A percentile compares a stretch with the other conserved stretches of the same genome.
These are phyloP conservation scores for Netelia fuscicornis DNA, from an alignment of 2,888 invertebrate species.

Conservation along the genomic window DNA sequence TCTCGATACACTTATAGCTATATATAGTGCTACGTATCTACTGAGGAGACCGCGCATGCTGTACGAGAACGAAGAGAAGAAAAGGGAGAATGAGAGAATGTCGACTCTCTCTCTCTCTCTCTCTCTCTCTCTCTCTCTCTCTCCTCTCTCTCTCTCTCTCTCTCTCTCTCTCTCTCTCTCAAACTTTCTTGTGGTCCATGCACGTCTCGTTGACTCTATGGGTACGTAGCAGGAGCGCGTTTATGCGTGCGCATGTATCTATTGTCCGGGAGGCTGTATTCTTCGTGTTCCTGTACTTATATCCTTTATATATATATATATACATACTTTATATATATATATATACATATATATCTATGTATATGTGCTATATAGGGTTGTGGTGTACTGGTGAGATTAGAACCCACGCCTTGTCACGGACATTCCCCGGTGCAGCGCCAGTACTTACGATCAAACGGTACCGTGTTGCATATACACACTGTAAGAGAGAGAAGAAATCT, in stretches of 20 bases:
- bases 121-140: too few relatives aligned
- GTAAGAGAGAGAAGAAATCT: not conserved
- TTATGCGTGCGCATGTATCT: conserved; percentile 64
- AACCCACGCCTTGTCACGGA: conserved; percentile 68
- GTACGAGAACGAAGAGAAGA: conserved; percentile 2
- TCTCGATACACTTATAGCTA: conserved; percentile 39
- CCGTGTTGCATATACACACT: conserved; percentile 50
- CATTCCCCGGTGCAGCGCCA: conserved; percentile 64
- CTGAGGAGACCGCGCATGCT: conserved; percentile 22
- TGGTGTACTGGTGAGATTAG: conserved; percentile 52
- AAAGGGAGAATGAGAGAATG: conserved; percentile 16
- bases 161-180: too few relatives aligned
- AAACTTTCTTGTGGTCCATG: conserved; percentile 11
- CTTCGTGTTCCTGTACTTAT: conserved; percentile 17
- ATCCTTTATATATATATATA: not conserved
- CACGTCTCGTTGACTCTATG: conserved; percentile 42
- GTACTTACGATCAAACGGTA: conserved; percentile 68
- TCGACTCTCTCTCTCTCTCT: not conserved
- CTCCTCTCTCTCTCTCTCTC: too few relatives aligned
- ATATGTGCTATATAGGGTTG: conserved; percentile 10
- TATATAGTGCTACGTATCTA: not conserved
- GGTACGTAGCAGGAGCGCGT: conserved; percentile 52
- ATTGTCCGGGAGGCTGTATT: conserved; percentile 65
- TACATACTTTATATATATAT: not conserved
- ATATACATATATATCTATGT: not conserved